Evolutionary conservation across 2,888 invertebrate species (phyloP).

Genomic region (Meloe dianella): DNA sequence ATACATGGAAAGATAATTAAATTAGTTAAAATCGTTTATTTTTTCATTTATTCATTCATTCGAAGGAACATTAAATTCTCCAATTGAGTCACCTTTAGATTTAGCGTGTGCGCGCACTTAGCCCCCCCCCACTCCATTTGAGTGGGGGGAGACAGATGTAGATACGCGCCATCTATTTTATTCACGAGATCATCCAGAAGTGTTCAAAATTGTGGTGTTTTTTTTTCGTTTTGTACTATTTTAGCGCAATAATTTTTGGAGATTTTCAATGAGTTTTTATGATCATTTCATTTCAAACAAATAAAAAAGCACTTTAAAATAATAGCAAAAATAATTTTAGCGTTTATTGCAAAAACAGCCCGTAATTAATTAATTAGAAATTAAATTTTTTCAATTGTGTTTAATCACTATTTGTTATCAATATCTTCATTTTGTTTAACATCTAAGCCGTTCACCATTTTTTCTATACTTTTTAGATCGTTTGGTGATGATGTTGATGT

Average conservation of each 20-base stretch:
- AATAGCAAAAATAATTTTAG: constrained; percentile 15
- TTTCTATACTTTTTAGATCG: constrained; percentile 94
- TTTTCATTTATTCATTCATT: too few species aligned
- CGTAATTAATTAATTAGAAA: constrained; percentile 23
- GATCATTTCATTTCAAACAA: neutral
- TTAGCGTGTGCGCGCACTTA: too few species aligned
- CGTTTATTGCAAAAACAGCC: constrained; percentile 48
- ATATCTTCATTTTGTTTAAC: constrained; percentile 69
- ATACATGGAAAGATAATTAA: constrained; percentile 10
- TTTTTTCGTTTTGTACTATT: neutral
- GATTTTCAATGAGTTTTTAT: constrained; percentile 2
- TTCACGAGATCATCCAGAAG: too few species aligned
- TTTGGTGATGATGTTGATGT: constrained; percentile 68
- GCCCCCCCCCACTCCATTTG: neutral
- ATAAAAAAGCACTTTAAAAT: constrained; percentile 39
- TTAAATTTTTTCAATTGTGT: neutral
- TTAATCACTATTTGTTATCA: constrained; percentile 53
- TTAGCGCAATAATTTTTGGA: neutral
- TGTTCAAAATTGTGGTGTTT: neutral
- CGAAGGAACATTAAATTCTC: constrained; percentile 31
- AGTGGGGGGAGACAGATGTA: neutral
- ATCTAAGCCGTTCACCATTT: constrained; percentile 96
- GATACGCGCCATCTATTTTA: neutral
- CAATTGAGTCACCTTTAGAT: constrained; percentile 3
- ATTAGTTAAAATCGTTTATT: constrained; percentile 23